Evolutionary conservation across 64 coral and sea anemone species (phyloP).

Genomic region (Pocillopora verrucosa): DNA sequence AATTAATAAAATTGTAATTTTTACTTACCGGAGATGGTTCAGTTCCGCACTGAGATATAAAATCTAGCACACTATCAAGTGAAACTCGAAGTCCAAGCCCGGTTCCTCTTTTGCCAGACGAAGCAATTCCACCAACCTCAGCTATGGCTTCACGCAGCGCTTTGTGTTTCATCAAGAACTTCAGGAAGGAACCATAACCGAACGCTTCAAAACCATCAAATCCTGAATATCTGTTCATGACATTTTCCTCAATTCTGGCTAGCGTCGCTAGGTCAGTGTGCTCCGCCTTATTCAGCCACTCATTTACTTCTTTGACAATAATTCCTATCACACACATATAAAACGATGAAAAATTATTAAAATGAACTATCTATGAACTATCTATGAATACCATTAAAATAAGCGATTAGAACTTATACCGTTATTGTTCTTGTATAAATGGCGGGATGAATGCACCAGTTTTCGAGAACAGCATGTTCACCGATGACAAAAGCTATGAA

Average conservation of each 20-base stretch:
- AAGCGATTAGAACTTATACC: too few relatives aligned
- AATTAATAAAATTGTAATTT: background rate
- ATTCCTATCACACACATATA: background rate
- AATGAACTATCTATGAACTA: background rate
- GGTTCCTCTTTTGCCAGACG: background rate
- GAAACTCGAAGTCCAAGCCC: slow-evolving; percentile 6
- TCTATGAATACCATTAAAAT: too few relatives aligned
- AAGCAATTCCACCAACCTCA: slow-evolving; percentile 30
- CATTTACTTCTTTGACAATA: slow-evolving; percentile 52
- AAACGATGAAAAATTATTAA: background rate
- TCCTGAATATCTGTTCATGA: slow-evolving; percentile 53
- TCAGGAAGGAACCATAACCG: slow-evolving; percentile 77
- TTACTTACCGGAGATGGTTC: slow-evolving; percentile 63
- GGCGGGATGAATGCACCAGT: too few relatives aligned
- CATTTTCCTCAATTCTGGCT: slow-evolving; percentile 60
- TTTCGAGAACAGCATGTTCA: too few relatives aligned
- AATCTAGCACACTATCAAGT: slow-evolving; percentile 50
- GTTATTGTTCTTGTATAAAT: too few relatives aligned
- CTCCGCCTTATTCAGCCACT: slow-evolving; percentile 64
- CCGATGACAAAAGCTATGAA: too few relatives aligned
- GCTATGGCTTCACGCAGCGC: slow-evolving; percentile 45
- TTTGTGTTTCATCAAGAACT: slow-evolving; percentile 67
- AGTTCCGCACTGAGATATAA: slow-evolving; percentile 73
- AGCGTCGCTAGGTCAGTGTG: slow-evolving; percentile 40
- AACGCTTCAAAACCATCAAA: slow-evolving; percentile 67